Evolutionary conservation across 2,113 vertebrate genomes (phyloP).

Genomic region (Dipodomys merriami): DNA sequence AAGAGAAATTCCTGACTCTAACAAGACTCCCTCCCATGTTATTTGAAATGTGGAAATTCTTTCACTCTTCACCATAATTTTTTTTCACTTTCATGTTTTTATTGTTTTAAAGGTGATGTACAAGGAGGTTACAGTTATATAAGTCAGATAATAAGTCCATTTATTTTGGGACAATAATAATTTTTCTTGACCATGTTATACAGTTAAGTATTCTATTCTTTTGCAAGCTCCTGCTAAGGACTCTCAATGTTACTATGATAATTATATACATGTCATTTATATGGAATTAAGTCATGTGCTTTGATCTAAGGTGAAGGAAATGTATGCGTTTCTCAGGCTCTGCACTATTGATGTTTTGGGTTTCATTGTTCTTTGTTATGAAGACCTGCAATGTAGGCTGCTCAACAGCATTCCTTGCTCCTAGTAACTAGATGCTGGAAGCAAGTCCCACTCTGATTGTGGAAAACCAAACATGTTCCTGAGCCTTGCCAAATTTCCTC

Average conservation of each 20-base stretch:
- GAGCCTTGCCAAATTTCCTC: slow-evolving; percentile 35
- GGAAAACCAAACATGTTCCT: slow-evolving; percentile 17
- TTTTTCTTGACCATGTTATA: slow-evolving; percentile 1
- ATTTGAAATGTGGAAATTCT: background rate
- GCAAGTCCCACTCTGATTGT: background rate
- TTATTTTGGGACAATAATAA: background rate
- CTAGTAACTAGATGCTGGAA: background rate
- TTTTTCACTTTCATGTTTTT: too few species aligned
- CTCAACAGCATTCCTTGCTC: background rate
- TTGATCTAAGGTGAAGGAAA: background rate
- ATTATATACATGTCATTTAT: background rate
- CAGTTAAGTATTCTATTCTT: background rate
- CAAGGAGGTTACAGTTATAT: too few species aligned
- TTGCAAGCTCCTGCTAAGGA: background rate
- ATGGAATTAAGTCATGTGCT: background rate
- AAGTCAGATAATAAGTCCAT: too few species aligned
- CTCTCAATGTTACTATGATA: background rate
- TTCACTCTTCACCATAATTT: background rate
- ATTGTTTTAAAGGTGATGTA: too few species aligned
- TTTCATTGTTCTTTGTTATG: background rate
- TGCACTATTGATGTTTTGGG: background rate
- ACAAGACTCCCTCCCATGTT: background rate
- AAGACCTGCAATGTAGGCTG: background rate
- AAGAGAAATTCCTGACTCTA: slow-evolving; percentile 7
- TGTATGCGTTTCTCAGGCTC: background rate